These are phyloP conservation scores for Tenthredo notha DNA, from an alignment of 2,888 invertebrate genomes.

Conservation along the genomic window DNA sequence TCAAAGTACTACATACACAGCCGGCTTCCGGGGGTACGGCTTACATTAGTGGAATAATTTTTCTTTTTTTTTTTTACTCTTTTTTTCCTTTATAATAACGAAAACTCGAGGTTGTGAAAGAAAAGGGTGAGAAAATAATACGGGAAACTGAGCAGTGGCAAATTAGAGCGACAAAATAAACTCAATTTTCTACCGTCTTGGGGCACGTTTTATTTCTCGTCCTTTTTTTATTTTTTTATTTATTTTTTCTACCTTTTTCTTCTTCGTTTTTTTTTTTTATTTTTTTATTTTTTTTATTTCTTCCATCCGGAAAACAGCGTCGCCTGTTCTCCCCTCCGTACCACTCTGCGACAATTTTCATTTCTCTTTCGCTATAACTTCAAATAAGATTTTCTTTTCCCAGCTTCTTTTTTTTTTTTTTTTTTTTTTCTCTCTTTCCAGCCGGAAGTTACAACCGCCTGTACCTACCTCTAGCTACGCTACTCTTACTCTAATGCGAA, in stretches of 20 bases:
- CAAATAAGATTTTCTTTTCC: constrained; percentile 26
- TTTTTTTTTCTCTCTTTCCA: neutral
- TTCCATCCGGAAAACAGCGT: neutral
- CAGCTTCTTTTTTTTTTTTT: neutral
- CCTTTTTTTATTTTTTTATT: too few relatives aligned
- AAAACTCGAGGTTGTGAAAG: neutral
- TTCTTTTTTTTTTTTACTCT: too few relatives aligned
- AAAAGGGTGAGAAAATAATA: neutral
- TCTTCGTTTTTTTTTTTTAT: neutral
- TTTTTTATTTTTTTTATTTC: neutral
- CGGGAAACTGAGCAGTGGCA: neutral
- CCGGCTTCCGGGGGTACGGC: neutral
- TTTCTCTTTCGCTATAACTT: constrained; percentile 46
- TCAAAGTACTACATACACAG: neutral
- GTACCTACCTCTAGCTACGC: too few relatives aligned
- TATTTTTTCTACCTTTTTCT: neutral
- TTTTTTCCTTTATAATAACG: neutral
- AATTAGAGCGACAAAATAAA: constrained; percentile 46
- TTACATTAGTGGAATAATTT: neutral
- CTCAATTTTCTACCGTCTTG: constrained; percentile 45
- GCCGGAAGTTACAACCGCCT: constrained; percentile 43
- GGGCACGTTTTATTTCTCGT: constrained; percentile 37
- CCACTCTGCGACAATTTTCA: neutral
- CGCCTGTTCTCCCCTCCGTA: neutral
- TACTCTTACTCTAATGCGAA: neutral